phyloP scores from a whole-genome alignment of 2,797 vertebrate species.

The Thalassophryne amazonica region DNA sequence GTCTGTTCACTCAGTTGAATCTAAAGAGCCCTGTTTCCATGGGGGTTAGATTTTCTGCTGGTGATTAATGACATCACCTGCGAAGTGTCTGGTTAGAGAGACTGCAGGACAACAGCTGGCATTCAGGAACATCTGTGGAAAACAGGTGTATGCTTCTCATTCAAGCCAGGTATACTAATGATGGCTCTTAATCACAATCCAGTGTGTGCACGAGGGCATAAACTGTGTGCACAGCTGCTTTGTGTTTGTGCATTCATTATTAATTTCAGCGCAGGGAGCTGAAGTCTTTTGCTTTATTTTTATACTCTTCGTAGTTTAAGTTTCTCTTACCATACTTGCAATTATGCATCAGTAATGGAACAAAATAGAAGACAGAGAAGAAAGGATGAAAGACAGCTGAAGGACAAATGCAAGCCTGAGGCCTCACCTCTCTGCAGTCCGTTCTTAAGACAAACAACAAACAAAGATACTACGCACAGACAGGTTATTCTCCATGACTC shows the following conservation, averaged over 20 bases:
- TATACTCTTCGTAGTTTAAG: too few species aligned
- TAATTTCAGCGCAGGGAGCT: too few species aligned
- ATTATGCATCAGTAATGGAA: neutral
- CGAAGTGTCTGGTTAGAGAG: conserved; percentile 41
- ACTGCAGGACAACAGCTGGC: conserved; percentile 60
- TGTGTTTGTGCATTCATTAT: neutral
- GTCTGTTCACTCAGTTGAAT: conserved; percentile 29
- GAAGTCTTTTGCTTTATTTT: too few species aligned
- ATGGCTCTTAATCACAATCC: conserved; percentile 56
- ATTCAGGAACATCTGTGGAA: conserved; percentile 60
- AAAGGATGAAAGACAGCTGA: conserved; percentile 1
- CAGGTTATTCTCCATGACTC: conserved; percentile 47
- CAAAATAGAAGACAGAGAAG: neutral
- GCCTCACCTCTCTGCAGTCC: conserved; percentile 41
- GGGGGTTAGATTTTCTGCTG: conserved; percentile 40
- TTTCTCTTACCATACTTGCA: neutral
- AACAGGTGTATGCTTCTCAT: conserved; percentile 72
- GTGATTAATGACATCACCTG: conserved; percentile 66
- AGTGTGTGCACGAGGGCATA: neutral
- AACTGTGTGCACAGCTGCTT: neutral
- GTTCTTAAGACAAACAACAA: conserved; percentile 50
- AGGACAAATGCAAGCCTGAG: conserved; percentile 19
- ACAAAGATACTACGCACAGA: conserved; percentile 46
- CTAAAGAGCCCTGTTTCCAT: conserved; percentile 49
- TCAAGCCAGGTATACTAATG: conserved; percentile 44